These are phyloP conservation scores for Coluber constrictor DNA, from an alignment of 2,797 vertebrate genomes.

Conservation along the genomic window DNA sequence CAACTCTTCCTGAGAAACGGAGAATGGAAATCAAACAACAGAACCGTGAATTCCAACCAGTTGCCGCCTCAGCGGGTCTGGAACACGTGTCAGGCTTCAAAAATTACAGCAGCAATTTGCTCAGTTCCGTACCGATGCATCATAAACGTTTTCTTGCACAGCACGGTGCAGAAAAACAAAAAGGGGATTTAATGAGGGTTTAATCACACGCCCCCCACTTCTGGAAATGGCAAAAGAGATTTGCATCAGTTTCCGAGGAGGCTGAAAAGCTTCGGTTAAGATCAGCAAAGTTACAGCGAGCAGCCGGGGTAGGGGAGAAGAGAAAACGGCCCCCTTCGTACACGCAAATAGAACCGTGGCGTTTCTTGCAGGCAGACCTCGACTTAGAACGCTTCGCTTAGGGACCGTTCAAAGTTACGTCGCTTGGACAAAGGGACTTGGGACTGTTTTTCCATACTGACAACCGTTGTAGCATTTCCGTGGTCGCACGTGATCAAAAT, in stretches of 20 bases:
- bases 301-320: accelerated
- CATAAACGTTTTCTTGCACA: slow-evolving; percentile 29
- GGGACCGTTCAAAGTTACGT: too few relatives aligned
- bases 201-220: neutral
- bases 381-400: too few relatives aligned
- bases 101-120: neutral
- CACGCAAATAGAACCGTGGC: neutral
- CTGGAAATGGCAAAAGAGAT: neutral
- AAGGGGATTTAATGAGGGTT: neutral
- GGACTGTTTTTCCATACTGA: too few relatives aligned
- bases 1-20: neutral
- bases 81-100: neutral
- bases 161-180: slow-evolving; percentile 12
- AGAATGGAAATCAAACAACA: neutral
- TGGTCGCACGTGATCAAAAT: too few relatives aligned
- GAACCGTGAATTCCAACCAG: neutral
- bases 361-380: too few relatives aligned
- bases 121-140: neutral
- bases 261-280: neutral
- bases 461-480: too few relatives aligned
- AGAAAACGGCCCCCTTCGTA: too few relatives aligned
- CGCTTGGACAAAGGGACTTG: too few relatives aligned
- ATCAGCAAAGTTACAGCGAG: neutral
- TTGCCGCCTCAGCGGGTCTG: slow-evolving; percentile 9
- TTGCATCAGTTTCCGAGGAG: neutral